phyloP scores from a whole-genome alignment of 2,888 invertebrate species.

The Mythimna albipuncta region DNA sequence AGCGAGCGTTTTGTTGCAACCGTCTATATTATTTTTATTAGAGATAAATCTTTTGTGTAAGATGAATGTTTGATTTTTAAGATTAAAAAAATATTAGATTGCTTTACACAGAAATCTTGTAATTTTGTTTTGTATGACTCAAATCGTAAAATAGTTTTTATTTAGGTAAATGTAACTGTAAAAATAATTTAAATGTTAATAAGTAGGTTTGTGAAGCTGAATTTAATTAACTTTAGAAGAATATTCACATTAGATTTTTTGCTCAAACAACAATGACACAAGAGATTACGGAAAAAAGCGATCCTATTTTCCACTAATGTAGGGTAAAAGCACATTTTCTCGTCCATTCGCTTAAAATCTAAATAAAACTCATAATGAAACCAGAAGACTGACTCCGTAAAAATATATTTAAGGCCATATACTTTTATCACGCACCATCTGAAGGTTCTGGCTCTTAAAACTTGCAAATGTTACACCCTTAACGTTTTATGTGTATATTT shows the following conservation, averaged over 20 bases:
- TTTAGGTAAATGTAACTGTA: slow-evolving; percentile 10
- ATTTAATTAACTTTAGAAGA: slow-evolving; percentile 4
- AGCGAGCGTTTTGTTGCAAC: slow-evolving; percentile 24
- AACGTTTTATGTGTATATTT: slow-evolving; percentile 75
- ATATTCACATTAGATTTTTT: slow-evolving; percentile 22
- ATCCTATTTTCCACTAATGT: slow-evolving; percentile 49
- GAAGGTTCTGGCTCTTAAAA: slow-evolving; percentile 68
- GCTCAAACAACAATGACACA: slow-evolving; percentile 31
- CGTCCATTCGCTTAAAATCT: slow-evolving; percentile 59
- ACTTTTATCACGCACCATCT: slow-evolving; percentile 74
- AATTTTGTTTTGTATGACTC: background rate
- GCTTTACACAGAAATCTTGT: slow-evolving; percentile 1
- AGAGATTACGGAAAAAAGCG: slow-evolving; percentile 20
- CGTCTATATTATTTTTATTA: slow-evolving; percentile 16
- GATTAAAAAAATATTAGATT: slow-evolving; percentile 20
- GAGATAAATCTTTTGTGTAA: slow-evolving; percentile 10
- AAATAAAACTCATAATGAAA: slow-evolving; percentile 67
- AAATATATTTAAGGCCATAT: slow-evolving; percentile 70
- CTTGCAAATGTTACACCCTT: slow-evolving; percentile 71
- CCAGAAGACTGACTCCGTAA: slow-evolving; percentile 63
- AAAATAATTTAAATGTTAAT: slow-evolving; percentile 25
- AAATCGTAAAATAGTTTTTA: background rate
- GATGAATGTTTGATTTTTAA: slow-evolving; percentile 12
- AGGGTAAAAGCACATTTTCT: slow-evolving; percentile 51
- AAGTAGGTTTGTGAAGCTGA: slow-evolving; percentile 6